Evolutionary conservation across 2,888 invertebrate genomes (phyloP).

Genomic region (Drosophila fungiperda): DNA sequence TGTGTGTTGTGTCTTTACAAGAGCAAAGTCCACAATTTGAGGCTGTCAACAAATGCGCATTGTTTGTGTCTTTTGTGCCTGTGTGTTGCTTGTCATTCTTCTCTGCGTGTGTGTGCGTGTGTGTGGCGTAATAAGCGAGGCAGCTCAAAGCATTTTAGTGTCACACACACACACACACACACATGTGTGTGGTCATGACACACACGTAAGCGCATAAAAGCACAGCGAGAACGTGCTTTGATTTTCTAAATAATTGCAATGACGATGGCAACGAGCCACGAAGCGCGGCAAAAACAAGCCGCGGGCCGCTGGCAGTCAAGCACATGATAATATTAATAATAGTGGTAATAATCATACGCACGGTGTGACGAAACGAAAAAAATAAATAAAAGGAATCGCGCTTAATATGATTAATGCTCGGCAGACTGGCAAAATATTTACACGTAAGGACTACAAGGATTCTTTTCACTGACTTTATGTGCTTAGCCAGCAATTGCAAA

Average conservation of each 20-base stretch:
- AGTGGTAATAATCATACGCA: constrained; percentile 80
- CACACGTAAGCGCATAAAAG: constrained; percentile 72
- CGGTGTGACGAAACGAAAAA: constrained; percentile 64
- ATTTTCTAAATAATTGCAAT: constrained; percentile 77
- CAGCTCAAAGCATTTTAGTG: constrained; percentile 72
- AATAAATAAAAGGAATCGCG: constrained; percentile 29
- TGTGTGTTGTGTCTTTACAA: constrained; percentile 19
- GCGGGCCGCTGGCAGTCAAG: constrained; percentile 48
- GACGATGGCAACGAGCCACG: constrained; percentile 51
- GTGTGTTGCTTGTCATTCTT: background rate
- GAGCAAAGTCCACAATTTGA: constrained; percentile 45
- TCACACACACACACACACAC: constrained; percentile 23
- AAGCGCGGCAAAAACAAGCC: constrained; percentile 35
- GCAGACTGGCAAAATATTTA: constrained; percentile 68
- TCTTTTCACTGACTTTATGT: constrained; percentile 27
- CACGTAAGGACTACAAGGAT: constrained; percentile 56
- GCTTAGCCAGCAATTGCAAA: constrained; percentile 34
- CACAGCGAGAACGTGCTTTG: constrained; percentile 75
- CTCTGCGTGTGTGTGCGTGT: constrained; percentile 20
- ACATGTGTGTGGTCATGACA: constrained; percentile 28
- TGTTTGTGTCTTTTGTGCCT: constrained; percentile 35
- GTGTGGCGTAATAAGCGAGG: constrained; percentile 66
- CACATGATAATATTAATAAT: constrained; percentile 79
- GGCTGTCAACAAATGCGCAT: constrained; percentile 65
- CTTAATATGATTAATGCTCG: constrained; percentile 76